Conservation (phyloP, 2,888 invertebrate species). For the Hoplodrina blanda region DNA sequence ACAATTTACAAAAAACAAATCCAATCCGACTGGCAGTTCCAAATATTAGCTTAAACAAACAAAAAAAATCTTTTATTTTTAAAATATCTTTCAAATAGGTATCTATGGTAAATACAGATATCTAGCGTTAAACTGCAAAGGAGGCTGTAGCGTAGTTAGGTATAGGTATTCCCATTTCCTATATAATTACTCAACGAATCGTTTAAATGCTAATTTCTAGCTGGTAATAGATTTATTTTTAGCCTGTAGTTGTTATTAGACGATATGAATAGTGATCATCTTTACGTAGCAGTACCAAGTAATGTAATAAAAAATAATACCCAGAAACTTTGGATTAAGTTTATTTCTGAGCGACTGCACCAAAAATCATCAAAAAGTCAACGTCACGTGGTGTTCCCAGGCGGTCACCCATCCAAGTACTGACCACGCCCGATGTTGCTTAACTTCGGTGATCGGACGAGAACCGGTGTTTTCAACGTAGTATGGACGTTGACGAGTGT, state of each 20-base stretch:
- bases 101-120: too few species aligned
- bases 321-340: too few species aligned
- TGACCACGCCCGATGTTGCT: conserved; percentile 87
- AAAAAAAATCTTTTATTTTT: too few species aligned
- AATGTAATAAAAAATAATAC: too few species aligned
- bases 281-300: too few species aligned
- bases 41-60: too few species aligned
- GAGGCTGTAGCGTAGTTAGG: not conserved
- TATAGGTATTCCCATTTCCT: not conserved
- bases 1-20: too few species aligned
- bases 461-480: conserved; percentile 86
- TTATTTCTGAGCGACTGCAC: not conserved
- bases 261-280: not conserved
- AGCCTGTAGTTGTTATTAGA: not conserved
- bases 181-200: not conserved
- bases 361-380: conserved; percentile 69
- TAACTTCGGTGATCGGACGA: conserved; percentile 88
- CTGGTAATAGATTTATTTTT: conserved; percentile 1
- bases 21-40: too few species aligned
- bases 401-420: conserved; percentile 88
- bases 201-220: conserved; percentile 24
- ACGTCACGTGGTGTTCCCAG: conserved; percentile 81
- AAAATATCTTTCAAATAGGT: too few species aligned
- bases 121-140: not conserved
- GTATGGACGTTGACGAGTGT: conserved; percentile 74